Conservation (phyloP, 2,113 vertebrate species). For the Megaptera novaeangliae region DNA sequence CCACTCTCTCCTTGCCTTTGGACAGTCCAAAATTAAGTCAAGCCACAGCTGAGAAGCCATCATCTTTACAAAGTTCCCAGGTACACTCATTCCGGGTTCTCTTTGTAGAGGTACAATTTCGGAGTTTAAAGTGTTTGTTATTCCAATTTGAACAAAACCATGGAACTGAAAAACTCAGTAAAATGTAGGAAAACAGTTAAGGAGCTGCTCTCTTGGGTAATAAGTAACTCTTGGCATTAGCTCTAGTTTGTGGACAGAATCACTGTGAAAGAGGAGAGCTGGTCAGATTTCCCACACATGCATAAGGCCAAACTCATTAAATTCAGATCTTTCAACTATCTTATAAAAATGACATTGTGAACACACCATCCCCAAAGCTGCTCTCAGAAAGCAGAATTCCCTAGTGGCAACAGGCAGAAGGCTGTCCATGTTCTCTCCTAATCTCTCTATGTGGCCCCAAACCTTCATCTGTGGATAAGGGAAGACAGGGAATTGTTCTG, state of each 20-base stretch:
- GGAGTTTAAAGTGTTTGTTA: background rate
- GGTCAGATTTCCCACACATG: background rate
- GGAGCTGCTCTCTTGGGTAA: background rate
- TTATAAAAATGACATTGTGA: background rate
- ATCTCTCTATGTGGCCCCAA: background rate
- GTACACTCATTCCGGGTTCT: background rate
- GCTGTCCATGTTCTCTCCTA: background rate
- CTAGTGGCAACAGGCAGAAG: background rate
- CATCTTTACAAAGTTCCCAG: background rate
- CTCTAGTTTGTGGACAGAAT: background rate
- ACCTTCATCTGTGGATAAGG: background rate
- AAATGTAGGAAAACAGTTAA: background rate
- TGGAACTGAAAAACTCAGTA: background rate
- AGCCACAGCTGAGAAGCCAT: background rate
- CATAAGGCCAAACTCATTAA: background rate
- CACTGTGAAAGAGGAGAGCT: background rate
- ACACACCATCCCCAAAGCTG: background rate
- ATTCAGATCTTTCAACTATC: background rate
- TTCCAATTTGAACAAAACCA: background rate
- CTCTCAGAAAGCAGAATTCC: background rate
- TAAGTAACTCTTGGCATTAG: background rate
- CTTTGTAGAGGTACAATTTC: background rate
- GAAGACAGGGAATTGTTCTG: background rate
- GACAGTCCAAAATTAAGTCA: background rate
- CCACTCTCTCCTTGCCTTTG: background rate